Conservation (phyloP, 1,140 invertebrate species). For the Meloidogyne exigua region DNA sequence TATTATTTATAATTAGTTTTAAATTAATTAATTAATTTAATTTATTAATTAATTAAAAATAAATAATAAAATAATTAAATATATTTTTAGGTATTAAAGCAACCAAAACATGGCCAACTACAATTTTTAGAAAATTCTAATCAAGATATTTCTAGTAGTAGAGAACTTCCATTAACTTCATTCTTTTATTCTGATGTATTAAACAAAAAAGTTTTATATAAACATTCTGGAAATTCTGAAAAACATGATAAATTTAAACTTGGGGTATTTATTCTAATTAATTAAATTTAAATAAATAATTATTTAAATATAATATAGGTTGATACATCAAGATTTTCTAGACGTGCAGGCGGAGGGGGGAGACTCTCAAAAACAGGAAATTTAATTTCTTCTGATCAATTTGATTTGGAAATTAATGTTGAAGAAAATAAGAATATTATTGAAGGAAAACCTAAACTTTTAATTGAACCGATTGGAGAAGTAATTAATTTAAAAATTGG, state of each 20-base stretch:
- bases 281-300: conserved; percentile 9
- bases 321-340: background rate
- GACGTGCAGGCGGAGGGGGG: background rate
- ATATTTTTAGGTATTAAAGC: conserved; percentile 25
- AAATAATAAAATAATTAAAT: background rate
- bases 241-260: conserved; percentile 43
- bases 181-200: conserved; percentile 50
- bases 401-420: conserved; percentile 33
- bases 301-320: background rate
- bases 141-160: background rate
- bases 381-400: conserved; percentile 18
- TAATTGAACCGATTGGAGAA: conserved; percentile 31
- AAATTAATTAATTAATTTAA: background rate
- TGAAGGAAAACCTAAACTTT: background rate
- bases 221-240: conserved; percentile 48
- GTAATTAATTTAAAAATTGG: conserved; percentile 40
- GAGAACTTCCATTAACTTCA: background rate
- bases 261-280: conserved; percentile 18
- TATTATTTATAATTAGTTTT: too few species aligned
- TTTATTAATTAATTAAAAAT: too few species aligned
- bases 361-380: background rate
- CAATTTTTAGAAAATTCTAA: background rate
- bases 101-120: conserved; percentile 36
- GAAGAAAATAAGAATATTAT: background rate
- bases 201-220: conserved; percentile 35